phyloP scores from a whole-genome alignment of 2,113 vertebrate genomes.

The Ceyx melanurus region DNA sequence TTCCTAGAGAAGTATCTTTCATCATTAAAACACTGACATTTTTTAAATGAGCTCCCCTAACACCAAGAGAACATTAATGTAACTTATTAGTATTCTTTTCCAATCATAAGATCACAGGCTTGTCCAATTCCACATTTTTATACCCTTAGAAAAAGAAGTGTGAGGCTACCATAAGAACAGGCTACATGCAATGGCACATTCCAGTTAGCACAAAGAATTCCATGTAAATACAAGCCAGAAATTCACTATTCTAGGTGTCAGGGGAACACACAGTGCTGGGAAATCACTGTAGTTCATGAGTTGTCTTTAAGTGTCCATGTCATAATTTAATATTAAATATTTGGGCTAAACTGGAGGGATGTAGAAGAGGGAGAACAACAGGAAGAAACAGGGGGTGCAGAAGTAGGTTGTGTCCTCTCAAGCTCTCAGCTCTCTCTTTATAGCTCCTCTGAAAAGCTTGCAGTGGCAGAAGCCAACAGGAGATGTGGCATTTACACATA shows the following conservation, averaged over 20 bases:
- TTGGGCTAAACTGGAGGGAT: neutral
- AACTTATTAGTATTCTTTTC: slow-evolving; percentile 42
- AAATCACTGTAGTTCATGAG: neutral
- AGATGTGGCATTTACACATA: slow-evolving; percentile 30
- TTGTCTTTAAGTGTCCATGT: neutral
- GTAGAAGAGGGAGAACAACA: neutral
- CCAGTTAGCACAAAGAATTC: neutral
- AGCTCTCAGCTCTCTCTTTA: neutral
- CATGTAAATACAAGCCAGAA: neutral
- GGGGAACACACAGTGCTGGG: neutral
- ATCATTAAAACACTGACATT: slow-evolving; percentile 47
- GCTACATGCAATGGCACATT: neutral
- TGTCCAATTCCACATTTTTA: slow-evolving; percentile 40
- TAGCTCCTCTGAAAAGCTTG: neutral
- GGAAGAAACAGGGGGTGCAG: neutral
- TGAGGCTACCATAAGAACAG: neutral
- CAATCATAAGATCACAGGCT: slow-evolving; percentile 26
- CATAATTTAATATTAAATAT: neutral
- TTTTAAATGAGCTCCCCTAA: slow-evolving; percentile 36
- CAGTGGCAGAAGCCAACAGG: slow-evolving; percentile 4
- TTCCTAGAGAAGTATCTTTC: slow-evolving; percentile 33
- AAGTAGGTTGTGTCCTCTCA: neutral
- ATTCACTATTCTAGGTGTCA: neutral
- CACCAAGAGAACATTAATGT: slow-evolving; percentile 11
- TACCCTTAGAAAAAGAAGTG: neutral